Percentiles rank a stretch among this genome's conserved stretches.
phyloP scores from a whole-genome alignment of 2,888 invertebrate species.

The Galeruca laticollis region DNA sequence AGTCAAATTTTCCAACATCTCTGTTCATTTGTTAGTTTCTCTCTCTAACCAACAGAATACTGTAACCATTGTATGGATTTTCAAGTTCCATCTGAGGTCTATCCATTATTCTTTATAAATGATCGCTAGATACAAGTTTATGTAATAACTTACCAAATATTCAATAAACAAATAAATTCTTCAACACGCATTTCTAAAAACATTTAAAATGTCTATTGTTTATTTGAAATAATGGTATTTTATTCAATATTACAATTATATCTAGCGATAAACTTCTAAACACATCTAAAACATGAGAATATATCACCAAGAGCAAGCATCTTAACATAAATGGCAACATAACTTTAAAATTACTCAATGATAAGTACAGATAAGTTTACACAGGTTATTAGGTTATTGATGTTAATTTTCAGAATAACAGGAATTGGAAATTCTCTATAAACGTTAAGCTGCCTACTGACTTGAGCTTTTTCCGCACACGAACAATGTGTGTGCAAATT shows the following conservation, averaged over 20 bases:
- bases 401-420: too few species aligned
- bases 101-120: neutral
- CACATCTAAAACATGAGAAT: too few species aligned
- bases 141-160: neutral
- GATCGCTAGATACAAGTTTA: neutral
- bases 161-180: neutral
- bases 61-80: neutral
- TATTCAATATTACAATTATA: neutral
- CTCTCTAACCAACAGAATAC: neutral
- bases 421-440: too few species aligned
- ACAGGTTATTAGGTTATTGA: too few species aligned
- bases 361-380: neutral
- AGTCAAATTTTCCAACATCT: neutral
- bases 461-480: too few species aligned
- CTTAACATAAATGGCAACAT: neutral
- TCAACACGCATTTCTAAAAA: neutral
- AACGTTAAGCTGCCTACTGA: too few species aligned
- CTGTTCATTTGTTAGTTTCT: conserved; percentile 4
- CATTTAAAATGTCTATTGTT: neutral
- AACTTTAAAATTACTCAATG: neutral
- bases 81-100: neutral
- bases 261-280: neutral
- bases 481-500: too few species aligned
- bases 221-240: neutral
- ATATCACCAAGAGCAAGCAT: neutral